Conservation (phyloP, 1,140 invertebrate species). For the Panagrolaimus sp. region DNA sequence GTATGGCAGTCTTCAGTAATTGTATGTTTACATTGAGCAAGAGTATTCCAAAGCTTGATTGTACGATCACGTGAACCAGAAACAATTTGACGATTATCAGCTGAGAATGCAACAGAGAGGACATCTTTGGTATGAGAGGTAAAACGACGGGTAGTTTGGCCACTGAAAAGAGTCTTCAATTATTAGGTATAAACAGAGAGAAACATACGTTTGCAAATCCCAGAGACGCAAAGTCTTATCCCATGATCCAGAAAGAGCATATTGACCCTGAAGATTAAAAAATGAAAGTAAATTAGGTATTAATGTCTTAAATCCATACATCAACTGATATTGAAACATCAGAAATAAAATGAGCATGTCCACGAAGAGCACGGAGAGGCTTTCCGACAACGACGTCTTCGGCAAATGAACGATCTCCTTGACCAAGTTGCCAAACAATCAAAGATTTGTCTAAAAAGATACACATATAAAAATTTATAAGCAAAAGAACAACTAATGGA, state of each 20-base stretch:
- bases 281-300: no score
- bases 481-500: no score
- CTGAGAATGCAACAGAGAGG: constrained; percentile 94
- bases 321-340: constrained; percentile 97
- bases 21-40: constrained; percentile 99
- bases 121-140: constrained; percentile 99
- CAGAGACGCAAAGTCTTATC: constrained; percentile 96
- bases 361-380: constrained; percentile 85
- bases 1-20: constrained; percentile 90
- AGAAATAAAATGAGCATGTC: constrained; percentile 96
- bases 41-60: constrained; percentile 98
- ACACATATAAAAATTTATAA: no score
- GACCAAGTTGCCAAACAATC: constrained; percentile 96
- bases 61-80: constrained; percentile 97
- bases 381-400: constrained; percentile 64
- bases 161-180: constrained; percentile 59
- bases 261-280: no score
- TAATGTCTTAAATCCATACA: no score
- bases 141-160: constrained; percentile 71
- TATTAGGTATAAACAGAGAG: constrained; percentile 16
- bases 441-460: constrained; percentile 83
- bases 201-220: constrained; percentile 82
- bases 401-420: constrained; percentile 63
- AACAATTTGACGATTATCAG: constrained; percentile 98
- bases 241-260: constrained; percentile 97